Evolutionary conservation across 2,113 vertebrate genomes (phyloP).

Genomic region (Xiphophorus couchianus): DNA sequence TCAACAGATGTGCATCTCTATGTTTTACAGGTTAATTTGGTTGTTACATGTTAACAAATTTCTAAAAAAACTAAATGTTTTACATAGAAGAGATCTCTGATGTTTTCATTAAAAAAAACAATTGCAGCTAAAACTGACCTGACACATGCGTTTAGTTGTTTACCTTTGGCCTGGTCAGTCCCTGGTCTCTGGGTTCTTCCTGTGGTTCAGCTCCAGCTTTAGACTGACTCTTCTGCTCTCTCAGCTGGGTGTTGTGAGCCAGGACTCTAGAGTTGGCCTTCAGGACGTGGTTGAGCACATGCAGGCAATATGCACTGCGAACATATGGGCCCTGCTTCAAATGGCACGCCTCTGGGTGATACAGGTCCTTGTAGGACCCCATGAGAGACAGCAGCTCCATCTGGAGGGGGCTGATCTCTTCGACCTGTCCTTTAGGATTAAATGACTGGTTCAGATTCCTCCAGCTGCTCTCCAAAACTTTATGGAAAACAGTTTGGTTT

Average conservation of each 20-base stretch:
- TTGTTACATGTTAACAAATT: too few relatives aligned
- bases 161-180: slow-evolving; percentile 96
- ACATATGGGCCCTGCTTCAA: slow-evolving; percentile 84
- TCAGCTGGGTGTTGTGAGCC: slow-evolving; percentile 84
- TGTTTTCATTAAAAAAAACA: too few relatives aligned
- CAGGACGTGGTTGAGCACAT: slow-evolving; percentile 91
- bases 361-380: slow-evolving; percentile 90
- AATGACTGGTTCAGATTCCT: slow-evolving; percentile 79
- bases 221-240: slow-evolving; percentile 72
- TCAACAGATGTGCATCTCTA: too few relatives aligned
- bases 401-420: slow-evolving; percentile 83
- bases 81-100: too few relatives aligned
- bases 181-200: slow-evolving; percentile 90
- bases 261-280: slow-evolving; percentile 93
- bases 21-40: too few relatives aligned
- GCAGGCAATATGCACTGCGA: slow-evolving; percentile 88
- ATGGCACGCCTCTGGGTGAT: slow-evolving; percentile 85
- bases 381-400: slow-evolving; percentile 90
- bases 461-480: slow-evolving; percentile 85
- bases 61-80: too few relatives aligned
- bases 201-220: slow-evolving; percentile 60
- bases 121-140: background rate
- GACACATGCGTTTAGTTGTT: slow-evolving; percentile 1
- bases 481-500: slow-evolving; percentile 83
- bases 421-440: slow-evolving; percentile 29